Percentiles rank a stretch among this genome's conserved stretches.
Evolutionary conservation across 2,888 invertebrate species (phyloP).

Genomic region (Acronicta psi): DNA sequence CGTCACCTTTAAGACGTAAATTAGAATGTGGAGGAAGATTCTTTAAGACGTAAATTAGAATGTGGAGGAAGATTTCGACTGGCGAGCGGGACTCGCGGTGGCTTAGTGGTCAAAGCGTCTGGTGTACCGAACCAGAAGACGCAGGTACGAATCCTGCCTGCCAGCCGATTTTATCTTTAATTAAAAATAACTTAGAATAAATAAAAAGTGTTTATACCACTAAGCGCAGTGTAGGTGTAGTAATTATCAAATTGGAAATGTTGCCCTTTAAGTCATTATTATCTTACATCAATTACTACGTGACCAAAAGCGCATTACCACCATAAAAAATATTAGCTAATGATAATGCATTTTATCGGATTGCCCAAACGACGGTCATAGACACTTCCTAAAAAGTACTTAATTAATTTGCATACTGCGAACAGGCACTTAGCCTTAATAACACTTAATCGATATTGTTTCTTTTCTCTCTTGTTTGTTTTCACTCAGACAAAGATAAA

Average conservation of each 20-base stretch:
- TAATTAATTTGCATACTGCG: slow-evolving; percentile 38
- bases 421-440: slow-evolving; percentile 34
- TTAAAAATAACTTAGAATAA: too few species aligned
- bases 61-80: too few species aligned
- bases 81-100: too few species aligned
- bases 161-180: too few species aligned
- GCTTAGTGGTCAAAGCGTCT: too few species aligned
- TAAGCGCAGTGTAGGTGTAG: too few species aligned
- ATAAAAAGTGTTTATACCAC: too few species aligned
- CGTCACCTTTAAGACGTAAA: too few species aligned
- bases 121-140: too few species aligned
- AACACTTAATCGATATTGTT: slow-evolving; percentile 30
- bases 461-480: slow-evolving; percentile 16
- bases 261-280: background rate
- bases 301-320: slow-evolving; percentile 13
- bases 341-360: slow-evolving; percentile 12
- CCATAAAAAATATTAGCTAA: slow-evolving; percentile 14
- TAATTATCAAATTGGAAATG: background rate
- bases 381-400: slow-evolving; percentile 25
- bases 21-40: too few species aligned
- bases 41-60: too few species aligned
- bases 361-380: slow-evolving; percentile 12
- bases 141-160: too few species aligned
- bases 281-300: background rate
- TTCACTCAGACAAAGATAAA: background rate